Conservation (phyloP, 2,797 vertebrate genomes). For the Urophycis tenuis region DNA sequence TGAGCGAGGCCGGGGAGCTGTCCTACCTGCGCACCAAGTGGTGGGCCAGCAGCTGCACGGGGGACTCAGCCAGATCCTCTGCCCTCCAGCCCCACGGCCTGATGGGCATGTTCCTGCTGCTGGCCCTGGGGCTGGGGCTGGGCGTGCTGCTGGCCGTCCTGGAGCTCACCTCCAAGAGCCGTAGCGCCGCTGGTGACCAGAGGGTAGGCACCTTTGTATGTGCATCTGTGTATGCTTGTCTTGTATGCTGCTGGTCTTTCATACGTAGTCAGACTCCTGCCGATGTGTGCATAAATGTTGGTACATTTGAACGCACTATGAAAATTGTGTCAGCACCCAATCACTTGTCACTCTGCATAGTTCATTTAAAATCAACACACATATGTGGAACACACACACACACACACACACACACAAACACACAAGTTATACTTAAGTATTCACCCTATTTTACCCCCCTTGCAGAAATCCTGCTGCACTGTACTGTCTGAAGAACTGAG, state of each 20-base stretch:
- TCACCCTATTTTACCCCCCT: not conserved
- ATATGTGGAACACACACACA: not conserved
- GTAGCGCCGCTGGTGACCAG: constrained; percentile 67
- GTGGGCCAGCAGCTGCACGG: constrained; percentile 81
- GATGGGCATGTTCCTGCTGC: constrained; percentile 80
- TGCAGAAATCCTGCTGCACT: constrained; percentile 80
- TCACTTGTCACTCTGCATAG: not conserved
- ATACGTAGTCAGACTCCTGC: not conserved
- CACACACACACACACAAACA: no score
- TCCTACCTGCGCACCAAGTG: constrained; percentile 80
- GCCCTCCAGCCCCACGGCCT: constrained; percentile 69
- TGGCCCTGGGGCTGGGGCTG: constrained; percentile 73
- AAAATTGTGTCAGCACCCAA: not conserved
- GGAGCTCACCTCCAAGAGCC: constrained; percentile 77
- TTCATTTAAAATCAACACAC: not conserved
- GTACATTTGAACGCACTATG: not conserved
- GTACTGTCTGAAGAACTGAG: constrained; percentile 79
- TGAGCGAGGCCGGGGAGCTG: constrained; percentile 77
- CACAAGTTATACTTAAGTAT: not conserved
- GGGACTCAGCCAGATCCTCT: constrained; percentile 52
- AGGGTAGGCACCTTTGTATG: constrained; percentile 59
- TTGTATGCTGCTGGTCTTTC: not conserved
- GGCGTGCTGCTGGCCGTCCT: constrained; percentile 71
- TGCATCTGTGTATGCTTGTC: no score
- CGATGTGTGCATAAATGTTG: not conserved